Conservation (phyloP, 1,140 invertebrate species). For the Galleria mellonella region DNA sequence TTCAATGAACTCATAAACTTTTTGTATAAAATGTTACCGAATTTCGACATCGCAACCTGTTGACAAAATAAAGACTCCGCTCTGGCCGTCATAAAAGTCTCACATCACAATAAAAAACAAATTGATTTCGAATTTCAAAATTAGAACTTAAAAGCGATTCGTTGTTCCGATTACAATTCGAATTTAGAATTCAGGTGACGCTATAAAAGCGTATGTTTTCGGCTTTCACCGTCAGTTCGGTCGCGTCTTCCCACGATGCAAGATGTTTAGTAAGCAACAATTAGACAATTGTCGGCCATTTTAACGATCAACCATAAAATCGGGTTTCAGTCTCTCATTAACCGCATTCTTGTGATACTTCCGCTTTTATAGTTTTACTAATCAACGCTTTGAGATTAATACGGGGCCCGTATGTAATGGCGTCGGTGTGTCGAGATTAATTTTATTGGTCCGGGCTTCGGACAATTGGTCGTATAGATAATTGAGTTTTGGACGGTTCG, state of each 20-base stretch:
- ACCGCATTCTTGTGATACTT: conserved; percentile 71
- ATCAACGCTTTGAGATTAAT: conserved; percentile 70
- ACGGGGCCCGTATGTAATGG: conserved; percentile 59
- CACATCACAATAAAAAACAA: conserved; percentile 30
- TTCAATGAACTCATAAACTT: neutral
- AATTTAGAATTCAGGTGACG: conserved; percentile 57
- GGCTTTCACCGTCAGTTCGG: conserved; percentile 58
- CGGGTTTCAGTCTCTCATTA: conserved; percentile 66
- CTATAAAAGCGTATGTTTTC: conserved; percentile 52
- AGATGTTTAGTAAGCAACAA: conserved; percentile 62
- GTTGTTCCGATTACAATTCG: conserved; percentile 57
- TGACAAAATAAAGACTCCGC: neutral
- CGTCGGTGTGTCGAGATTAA: conserved; percentile 59
- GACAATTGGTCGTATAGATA: conserved; percentile 46
- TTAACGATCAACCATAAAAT: conserved; percentile 69
- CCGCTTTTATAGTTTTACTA: conserved; percentile 73
- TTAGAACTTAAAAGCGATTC: conserved; percentile 53
- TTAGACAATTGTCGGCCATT: conserved; percentile 70
- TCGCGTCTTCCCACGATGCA: conserved; percentile 57
- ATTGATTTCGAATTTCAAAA: conserved; percentile 39
- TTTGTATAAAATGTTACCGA: neutral
- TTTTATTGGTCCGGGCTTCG: conserved; percentile 48
- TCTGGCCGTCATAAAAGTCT: conserved; percentile 2
- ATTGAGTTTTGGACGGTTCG: conserved; percentile 36
- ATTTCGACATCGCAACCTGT: neutral